Evolutionary conservation across 1,140 invertebrate species (phyloP), one percentile per base, ranked within the genome.

Genomic region (Bicyclus anynana): DNA sequence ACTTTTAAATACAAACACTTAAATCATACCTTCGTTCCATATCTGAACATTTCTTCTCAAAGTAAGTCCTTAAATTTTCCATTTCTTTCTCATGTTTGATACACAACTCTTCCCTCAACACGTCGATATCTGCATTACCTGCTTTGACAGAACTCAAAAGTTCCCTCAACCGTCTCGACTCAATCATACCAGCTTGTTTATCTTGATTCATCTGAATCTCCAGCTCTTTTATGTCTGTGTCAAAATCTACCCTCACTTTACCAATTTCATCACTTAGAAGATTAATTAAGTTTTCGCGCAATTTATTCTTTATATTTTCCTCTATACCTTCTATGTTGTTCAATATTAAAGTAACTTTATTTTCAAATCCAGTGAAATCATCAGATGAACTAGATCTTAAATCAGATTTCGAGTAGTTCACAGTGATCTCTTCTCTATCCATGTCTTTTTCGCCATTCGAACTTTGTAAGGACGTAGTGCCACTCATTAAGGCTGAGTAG

Each of bases 21-120:
- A 3, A 35, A 3, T 35, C 1, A 89, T 79, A 94, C 89, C 94
- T 92, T 69, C 94, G 94, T 76, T 94, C 93, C 80, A 95, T 90
- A 64, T 95, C 93, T 0, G 92, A 89, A 72, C 94, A 95, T 74
- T 94, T 94, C 72, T 93, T 90, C 60, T 95, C 94, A 70, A 95
- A 95, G 68, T 95, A 95, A 1, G 91, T 94, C 40, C 94, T 89
- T 16, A 95, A 68, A 62, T 95, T 93, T 72, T 95, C 94, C 91
- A 95, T 93, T 74, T 95, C 93, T 52, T 92, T 92, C 12, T 91
- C 84, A 75, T 95, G 93, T 60, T 92, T 92, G 7, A 70, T 71
- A 52, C 92, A 91, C 7, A 94, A 71, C 51, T 93, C 91, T 5
- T 82, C 70, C 59, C 87, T 89, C 9, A 93, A 54, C 27, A 89